These are phyloP conservation scores for Hyperoplus lanceolatus DNA, from an alignment of 2,797 vertebrate genomes.

Conservation along the genomic window DNA sequence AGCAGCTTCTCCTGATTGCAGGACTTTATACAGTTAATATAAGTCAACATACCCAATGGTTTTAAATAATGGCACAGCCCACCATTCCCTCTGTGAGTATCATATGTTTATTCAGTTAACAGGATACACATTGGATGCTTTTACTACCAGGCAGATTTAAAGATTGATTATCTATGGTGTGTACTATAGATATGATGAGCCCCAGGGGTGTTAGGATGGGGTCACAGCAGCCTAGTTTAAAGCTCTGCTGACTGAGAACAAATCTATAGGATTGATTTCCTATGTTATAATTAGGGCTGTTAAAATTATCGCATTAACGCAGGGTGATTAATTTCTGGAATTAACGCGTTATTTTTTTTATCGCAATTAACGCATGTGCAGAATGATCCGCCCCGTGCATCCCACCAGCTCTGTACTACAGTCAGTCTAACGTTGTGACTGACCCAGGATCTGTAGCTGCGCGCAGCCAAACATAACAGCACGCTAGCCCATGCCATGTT, in stretches of 20 bases:
- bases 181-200: constrained; percentile 38
- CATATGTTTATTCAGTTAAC: constrained; percentile 44
- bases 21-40: constrained; percentile 1
- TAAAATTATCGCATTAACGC: no score
- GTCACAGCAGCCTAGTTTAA: constrained; percentile 22
- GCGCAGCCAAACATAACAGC: no score
- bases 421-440: no score
- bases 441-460: no score
- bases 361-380: no score
- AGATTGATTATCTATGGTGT: constrained; percentile 62
- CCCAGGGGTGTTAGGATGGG: constrained; percentile 17
- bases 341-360: no score
- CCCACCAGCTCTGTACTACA: no score
- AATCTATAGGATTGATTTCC: constrained; percentile 31
- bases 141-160: constrained; percentile 34
- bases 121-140: constrained; percentile 27
- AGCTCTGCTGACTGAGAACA: constrained; percentile 16
- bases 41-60: constrained; percentile 34
- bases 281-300: not conserved
- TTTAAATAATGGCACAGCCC: constrained; percentile 20
- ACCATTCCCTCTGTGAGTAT: constrained; percentile 33
- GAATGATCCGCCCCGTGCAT: no score
- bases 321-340: no score
- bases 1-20: constrained; percentile 10
- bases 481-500: no score